Conservation (phyloP, 2,888 invertebrate genomes). For the Smittia sp. region DNA sequence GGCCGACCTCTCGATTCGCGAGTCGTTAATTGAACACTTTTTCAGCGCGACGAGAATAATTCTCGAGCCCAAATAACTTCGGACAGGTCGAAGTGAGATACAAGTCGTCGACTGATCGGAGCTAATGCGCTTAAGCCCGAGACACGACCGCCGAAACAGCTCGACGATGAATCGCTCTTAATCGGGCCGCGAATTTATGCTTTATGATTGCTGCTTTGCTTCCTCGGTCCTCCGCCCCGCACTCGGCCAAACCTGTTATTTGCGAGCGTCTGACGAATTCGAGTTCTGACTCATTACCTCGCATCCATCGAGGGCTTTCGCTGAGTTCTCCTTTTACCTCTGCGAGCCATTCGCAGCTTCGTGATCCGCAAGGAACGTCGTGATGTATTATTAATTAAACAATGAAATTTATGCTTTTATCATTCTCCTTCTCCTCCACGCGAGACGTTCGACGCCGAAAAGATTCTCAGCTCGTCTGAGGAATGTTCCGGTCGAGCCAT, state of each 20-base stretch:
- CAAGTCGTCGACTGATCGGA: no score
- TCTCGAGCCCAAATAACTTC: no score
- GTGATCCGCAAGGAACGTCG: conserved; percentile 2
- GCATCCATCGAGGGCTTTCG: neutral
- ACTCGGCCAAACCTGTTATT: neutral
- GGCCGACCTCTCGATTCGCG: neutral
- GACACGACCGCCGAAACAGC: no score
- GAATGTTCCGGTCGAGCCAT: neutral
- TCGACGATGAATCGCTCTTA: no score
- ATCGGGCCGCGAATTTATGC: no score
- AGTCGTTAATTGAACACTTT: neutral
- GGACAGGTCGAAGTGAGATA: no score
- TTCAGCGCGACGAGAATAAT: no score
- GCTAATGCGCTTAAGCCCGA: no score
- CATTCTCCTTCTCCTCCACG: conserved; percentile 4
- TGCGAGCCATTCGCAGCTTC: neutral
- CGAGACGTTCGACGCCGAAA: neutral
- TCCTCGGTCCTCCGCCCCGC: neutral
- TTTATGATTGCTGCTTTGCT: no score
- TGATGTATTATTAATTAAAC: conserved; percentile 9
- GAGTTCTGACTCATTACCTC: neutral
- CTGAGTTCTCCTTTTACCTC: neutral
- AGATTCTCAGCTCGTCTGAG: neutral
- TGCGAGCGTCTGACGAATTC: neutral
- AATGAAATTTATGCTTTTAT: conserved; percentile 4